These are phyloP conservation scores for Microcebus griseorufus DNA, from an alignment of 2,113 vertebrate species.

Conservation along the genomic window DNA sequence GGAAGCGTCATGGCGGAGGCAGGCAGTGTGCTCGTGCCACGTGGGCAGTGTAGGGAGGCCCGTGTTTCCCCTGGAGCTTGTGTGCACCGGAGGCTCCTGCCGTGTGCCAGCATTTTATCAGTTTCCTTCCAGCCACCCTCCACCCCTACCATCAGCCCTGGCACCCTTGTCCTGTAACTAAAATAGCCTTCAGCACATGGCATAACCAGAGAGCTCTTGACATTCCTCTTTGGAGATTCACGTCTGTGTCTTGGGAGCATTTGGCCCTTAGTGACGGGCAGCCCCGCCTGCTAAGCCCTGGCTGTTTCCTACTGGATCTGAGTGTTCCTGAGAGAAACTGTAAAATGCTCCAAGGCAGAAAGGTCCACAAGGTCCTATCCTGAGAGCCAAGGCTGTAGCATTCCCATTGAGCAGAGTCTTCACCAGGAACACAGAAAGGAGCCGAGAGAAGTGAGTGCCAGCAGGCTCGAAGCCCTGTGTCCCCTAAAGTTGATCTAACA, in stretches of 20 bases:
- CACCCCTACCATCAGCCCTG: background rate
- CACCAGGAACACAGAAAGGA: background rate
- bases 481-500: background rate
- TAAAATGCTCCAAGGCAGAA: background rate
- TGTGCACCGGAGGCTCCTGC: accelerated
- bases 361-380: background rate
- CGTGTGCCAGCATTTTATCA: accelerated
- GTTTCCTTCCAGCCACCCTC: background rate
- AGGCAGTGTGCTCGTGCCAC: background rate
- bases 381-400: background rate
- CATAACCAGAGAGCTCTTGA: background rate
- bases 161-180: background rate
- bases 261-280: background rate
- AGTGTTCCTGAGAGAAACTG: background rate
- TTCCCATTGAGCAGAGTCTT: background rate
- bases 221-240: background rate
- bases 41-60: background rate
- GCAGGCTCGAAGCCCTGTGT: background rate
- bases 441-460: background rate
- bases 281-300: background rate
- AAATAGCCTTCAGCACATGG: background rate
- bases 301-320: background rate
- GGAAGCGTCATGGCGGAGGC: background rate
- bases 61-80: background rate
- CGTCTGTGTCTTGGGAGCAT: background rate